Conservation (phyloP, 1,140 invertebrate genomes). For the Drosophila suzukii region DNA sequence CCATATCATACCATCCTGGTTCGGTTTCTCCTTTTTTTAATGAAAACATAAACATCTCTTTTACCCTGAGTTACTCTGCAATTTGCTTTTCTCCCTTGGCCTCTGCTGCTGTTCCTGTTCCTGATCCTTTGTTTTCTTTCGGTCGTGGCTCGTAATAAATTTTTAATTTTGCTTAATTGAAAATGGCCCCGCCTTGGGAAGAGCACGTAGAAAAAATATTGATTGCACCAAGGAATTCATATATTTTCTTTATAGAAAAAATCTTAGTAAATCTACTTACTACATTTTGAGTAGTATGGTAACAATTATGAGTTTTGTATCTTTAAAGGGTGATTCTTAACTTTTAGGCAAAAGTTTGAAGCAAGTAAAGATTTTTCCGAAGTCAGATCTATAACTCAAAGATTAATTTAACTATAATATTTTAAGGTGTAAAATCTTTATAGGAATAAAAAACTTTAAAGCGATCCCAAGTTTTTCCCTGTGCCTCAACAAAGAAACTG, state of each 20-base stretch:
- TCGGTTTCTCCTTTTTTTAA: constrained; percentile 55
- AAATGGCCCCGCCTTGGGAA: constrained; percentile 52
- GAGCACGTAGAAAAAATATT: constrained; percentile 16
- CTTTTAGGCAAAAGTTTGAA: no score
- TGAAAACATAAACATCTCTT: constrained; percentile 76
- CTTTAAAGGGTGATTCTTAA: no score
- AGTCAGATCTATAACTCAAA: no score
- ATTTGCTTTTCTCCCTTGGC: constrained; percentile 33
- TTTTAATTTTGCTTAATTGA: constrained; percentile 83
- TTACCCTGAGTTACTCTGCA: constrained; percentile 54
- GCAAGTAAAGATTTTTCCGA: no score
- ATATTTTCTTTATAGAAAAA: neutral
- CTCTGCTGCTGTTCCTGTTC: constrained; percentile 21
- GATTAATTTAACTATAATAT: no score
- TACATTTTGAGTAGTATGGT: no score
- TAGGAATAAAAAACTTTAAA: neutral
- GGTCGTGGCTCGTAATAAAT: constrained; percentile 72
- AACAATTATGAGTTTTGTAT: no score
- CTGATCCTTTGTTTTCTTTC: constrained; percentile 71
- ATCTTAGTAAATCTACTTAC: no score
- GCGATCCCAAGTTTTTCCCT: neutral
- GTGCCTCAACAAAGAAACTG: constrained; percentile 7
- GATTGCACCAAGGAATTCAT: neutral
- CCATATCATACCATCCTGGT: constrained; percentile 24
- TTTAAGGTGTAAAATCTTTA: no score